phyloP scores from a whole-genome alignment of 2,797 vertebrate genomes.

The Taenioides sp. region DNA sequence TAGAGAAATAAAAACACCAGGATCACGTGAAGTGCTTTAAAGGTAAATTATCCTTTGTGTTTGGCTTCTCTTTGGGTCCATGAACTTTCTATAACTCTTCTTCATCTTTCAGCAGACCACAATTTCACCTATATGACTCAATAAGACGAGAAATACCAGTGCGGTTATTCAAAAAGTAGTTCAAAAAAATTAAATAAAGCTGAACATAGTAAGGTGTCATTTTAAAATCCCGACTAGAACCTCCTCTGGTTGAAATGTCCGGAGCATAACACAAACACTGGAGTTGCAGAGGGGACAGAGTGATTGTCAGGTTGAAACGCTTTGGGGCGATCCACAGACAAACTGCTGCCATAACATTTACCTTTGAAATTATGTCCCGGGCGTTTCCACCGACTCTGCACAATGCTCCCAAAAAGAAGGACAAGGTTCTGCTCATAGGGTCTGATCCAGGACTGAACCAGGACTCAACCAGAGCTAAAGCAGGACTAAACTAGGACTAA shows the following conservation, averaged over 20 bases:
- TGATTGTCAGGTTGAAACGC: neutral
- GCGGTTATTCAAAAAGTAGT: too few species aligned
- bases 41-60: too few species aligned
- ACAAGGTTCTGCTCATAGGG: neutral
- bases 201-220: too few species aligned
- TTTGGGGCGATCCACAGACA: neutral
- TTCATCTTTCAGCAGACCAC: too few species aligned
- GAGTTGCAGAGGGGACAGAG: neutral
- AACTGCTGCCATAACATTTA: constrained; percentile 7
- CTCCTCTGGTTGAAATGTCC: neutral
- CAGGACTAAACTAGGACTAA: neutral
- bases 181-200: too few species aligned
- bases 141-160: too few species aligned
- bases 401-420: neutral
- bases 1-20: too few species aligned
- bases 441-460: neutral
- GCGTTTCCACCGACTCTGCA: constrained; percentile 1
- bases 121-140: too few species aligned
- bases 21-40: too few species aligned
- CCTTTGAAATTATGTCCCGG: neutral
- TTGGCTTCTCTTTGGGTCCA: too few species aligned
- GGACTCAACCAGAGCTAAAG: neutral
- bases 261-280: neutral
- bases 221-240: neutral
- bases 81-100: too few species aligned